Conservation (phyloP, 1,140 invertebrate genomes). For the Asobara japonica region DNA sequence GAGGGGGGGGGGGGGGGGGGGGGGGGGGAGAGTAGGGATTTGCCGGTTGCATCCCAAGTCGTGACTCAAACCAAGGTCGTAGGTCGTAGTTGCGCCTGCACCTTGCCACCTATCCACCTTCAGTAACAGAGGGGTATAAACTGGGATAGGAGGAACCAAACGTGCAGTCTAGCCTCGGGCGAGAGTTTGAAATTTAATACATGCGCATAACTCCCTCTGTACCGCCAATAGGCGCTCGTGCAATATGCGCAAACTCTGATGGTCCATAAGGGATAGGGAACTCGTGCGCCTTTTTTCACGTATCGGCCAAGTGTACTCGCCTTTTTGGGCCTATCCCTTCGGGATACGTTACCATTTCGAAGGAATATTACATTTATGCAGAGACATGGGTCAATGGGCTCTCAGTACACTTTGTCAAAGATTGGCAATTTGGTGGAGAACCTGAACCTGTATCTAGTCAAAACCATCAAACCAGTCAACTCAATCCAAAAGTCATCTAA, state of each 20-base stretch:
- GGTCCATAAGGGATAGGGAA: not conserved
- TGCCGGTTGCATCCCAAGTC: conserved; percentile 34
- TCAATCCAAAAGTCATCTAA: too few species aligned
- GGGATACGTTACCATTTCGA: not conserved
- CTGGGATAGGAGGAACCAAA: conserved; percentile 35
- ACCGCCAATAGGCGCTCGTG: not conserved
- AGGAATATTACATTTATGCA: too few species aligned
- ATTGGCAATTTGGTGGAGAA: too few species aligned
- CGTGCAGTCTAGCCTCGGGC: conserved; percentile 46
- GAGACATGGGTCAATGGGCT: too few species aligned
- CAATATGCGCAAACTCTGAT: not conserved
- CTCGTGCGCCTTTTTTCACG: not conserved
- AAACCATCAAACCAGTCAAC: too few species aligned
- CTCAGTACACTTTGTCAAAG: too few species aligned
- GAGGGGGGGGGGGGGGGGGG: too few species aligned
- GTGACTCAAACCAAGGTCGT: conserved; percentile 56
- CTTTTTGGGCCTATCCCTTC: not conserved
- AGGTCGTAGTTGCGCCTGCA: conserved; percentile 50
- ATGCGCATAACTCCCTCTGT: conserved; percentile 41
- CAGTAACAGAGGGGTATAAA: conserved; percentile 2
- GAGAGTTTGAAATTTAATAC: conserved; percentile 56
- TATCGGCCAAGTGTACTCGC: not conserved
- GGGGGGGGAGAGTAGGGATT: too few species aligned
- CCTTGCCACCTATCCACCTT: conserved; percentile 49
- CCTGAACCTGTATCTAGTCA: too few species aligned